Base-by-base conservation (phyloP, 2,113 vertebrate species). In the Hyperoodon ampullatus region DNA sequence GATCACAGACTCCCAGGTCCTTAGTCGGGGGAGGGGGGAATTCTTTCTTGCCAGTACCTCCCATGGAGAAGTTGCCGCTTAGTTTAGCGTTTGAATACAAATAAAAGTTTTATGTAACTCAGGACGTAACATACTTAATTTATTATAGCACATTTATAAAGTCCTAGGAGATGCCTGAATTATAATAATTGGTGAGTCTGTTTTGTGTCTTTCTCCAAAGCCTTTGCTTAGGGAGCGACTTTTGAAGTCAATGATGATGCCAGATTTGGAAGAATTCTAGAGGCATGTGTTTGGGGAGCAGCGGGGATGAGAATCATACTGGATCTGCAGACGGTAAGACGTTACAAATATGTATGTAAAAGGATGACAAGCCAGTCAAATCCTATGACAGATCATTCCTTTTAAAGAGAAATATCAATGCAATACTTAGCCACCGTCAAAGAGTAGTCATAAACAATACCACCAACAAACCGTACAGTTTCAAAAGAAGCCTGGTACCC, bases 161-260 rank as follows among this genome's bases (percentile, higher is more conserved):
- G 60, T 96, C 72, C 96, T 94, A 35, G 63, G 78, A 96, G 72
- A 95, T 94, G 85, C 55, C 74, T 66, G 75, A 86, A 87, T 96
- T 93, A 91, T 77, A 93, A 95, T 95, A 94, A 96, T 77, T 94
- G 86, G 86, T n/a, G 23, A 94, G 80, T 97, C 96, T 97, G 93
- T 91, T 97, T 95, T 92, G 80, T 97, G 89, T 98, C 89, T 94
- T 95, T 94, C 72, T 90, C 95, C 88, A 96, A 81, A 97, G 89
- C 21, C 19, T 92, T 95, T 97, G 93, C 89, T 95, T 74, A 39
- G 78, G 93, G 80, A 97, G 71, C 60, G 42, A 92, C 63, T 97
- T 98, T 85, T 95, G 83, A 97, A 97, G 96, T 95, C 68, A 50
- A 9, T 2, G 83, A 71, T 0, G 12, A 92, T 77, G 93, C 92